phyloP scores from a whole-genome alignment of 2,797 vertebrate species.

The Chelon labrosus region DNA sequence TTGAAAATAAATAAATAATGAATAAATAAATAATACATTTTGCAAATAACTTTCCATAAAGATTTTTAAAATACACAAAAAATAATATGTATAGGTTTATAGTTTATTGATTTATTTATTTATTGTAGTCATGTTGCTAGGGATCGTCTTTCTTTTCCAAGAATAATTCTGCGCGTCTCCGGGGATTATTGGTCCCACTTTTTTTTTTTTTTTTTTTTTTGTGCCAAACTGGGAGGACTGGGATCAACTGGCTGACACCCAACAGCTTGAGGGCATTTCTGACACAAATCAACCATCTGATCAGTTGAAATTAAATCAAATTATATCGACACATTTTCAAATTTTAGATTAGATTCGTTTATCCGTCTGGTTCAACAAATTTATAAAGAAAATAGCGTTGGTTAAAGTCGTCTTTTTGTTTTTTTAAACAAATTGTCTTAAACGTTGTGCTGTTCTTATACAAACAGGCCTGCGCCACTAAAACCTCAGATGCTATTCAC shows the following conservation, averaged over 20 bases:
- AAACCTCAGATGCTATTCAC: background rate
- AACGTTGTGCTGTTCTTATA: no score
- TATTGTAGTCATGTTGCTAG: background rate
- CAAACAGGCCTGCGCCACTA: background rate
- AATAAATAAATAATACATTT: no score
- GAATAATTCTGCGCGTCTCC: slow-evolving; percentile 2
- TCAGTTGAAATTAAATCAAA: slow-evolving; percentile 49
- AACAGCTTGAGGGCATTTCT: slow-evolving; percentile 63
- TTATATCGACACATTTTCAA: slow-evolving; percentile 6
- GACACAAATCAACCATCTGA: slow-evolving; percentile 70
- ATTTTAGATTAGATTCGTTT: no score
- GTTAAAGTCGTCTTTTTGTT: no score
- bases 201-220: no score
- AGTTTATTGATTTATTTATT: background rate
- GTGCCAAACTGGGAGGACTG: slow-evolving; percentile 47
- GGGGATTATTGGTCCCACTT: slow-evolving; percentile 25
- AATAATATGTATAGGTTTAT: no score
- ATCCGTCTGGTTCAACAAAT: no score
- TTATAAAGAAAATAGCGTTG: no score
- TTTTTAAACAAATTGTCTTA: background rate
- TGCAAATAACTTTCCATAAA: no score
- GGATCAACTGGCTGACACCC: slow-evolving; percentile 69
- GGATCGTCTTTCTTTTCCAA: background rate
- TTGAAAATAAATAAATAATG: no score
- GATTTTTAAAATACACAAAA: no score